Conservation (phyloP, 2,113 vertebrate species). For the Lamprologus tigripictilis region DNA sequence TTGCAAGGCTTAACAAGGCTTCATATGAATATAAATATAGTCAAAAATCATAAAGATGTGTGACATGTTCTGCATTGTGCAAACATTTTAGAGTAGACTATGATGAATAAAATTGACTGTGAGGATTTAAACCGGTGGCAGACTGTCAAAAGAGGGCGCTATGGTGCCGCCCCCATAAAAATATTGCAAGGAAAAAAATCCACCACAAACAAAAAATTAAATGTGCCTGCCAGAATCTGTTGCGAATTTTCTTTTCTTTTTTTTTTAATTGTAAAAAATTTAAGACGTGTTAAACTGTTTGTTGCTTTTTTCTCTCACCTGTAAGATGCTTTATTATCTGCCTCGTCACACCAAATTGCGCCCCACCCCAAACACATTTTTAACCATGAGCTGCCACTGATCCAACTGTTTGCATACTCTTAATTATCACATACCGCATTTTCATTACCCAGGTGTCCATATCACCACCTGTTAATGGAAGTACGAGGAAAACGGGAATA, state of each 20-base stretch:
- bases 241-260: not conserved
- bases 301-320: not conserved
- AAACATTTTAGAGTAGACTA: not conserved
- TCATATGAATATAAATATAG: not conserved
- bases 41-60: not conserved
- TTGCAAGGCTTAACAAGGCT: not conserved
- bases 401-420: not conserved
- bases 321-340: not conserved
- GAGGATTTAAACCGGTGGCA: not conserved
- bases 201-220: not conserved
- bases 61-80: not conserved
- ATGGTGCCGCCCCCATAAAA: not conserved
- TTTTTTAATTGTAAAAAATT: not conserved
- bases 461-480: not conserved
- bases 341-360: not conserved
- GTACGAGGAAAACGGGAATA: not conserved
- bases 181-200: not conserved
- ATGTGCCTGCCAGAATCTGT: not conserved
- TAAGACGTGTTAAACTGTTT: not conserved
- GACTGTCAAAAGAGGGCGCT: not conserved
- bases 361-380: not conserved
- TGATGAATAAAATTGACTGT: not conserved
- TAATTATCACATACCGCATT: not conserved
- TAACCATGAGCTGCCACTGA: not conserved
- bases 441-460: not conserved